Base-by-base conservation (phyloP, 1,140 invertebrate genomes). In the Rhagoletis pomonella region DNA sequence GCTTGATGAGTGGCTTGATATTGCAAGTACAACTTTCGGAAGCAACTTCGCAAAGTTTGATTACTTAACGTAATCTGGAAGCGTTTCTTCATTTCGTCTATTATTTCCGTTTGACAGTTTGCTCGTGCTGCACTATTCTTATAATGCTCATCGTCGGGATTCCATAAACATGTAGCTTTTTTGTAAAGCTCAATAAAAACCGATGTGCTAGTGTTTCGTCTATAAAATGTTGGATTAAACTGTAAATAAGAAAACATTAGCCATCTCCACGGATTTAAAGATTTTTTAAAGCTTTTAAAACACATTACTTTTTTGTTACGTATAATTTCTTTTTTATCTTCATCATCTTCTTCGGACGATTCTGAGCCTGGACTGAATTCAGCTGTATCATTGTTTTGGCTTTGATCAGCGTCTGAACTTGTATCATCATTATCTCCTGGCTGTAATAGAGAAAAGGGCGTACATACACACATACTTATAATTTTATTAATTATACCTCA, bases 211-310 rank as follows among this genome's bases (percentile, higher is more conserved):
- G 29, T 5, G 29, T 86, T 60, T 2, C 39, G 85, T 14, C 50
- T 65, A 86, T 50, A 86, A 86, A 86, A 86, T 86, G 62, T 86
- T 6, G 73, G 73, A 9, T 81, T 81, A 29, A 81, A 81, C 73
- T 81, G 19, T 7, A 50, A 55, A 55, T 19, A 19, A 39, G 4
- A 47, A 17, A 2, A 44, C 17, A 73, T 0, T 73, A 44, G 3
- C 14, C 3, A 12, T 73, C n/a, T 1, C 12, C 17, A 39, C 4
- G 10, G 50, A 85, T 58, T 58, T n/a, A 39, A 17, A 0, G 12
- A 19, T n/a, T 85, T 85, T 58, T 17, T 84, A 4, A 47, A 69
- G 17, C 17, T 69, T 29, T n/a, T 0, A 6, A 59, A 58, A 85
- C 29, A 17, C 59, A 67, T 67, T 29, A 73, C 67, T 59, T 85